Base-by-base conservation (phyloP, 1,140 invertebrate genomes). In the fruit fly (Drosophila melanogaster) region DNA sequence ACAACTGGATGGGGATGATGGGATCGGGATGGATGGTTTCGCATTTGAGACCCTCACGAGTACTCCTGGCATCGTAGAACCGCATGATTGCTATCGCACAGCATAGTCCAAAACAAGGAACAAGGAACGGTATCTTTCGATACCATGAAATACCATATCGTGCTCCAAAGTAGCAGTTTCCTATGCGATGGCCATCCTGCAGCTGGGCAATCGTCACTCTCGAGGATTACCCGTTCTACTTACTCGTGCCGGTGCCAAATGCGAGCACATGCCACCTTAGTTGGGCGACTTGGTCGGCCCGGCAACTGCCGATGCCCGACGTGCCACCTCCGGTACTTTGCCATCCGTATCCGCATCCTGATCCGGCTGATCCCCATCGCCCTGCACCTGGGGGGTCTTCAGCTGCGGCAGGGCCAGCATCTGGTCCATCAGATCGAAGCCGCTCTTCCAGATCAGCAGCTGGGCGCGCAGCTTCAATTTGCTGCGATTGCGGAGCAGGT, bases 401-500 rank as follows among this genome's bases (percentile, higher is more conserved):
- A 90, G 43, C 51, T 81, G 79, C 4, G 85, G 84, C 49, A 89
- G 22, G 11, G 61, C 66, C 41, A 79, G 64, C 40, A 92, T 66
- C 54, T 92, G 86, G 17, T 92, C 81, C 26, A 92, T 89, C 12
- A 95, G 93, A 71, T 94, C 92, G 26, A 87, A 79, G 5, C 93
- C 94, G 49, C 91, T 91, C 50, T 84, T 90, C 94, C 94, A 95
- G 2, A 92, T 81, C 37, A 93, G 60, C 35, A 94, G 54, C 26
- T 92, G 79, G 30, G 94, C 93, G 4, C 85, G 84, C 38, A 91
- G 56, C 51, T 84, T 87, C 51, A 92, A 76, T 37, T 92, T 92
- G 38, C 77, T 70, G 37, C 79, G 77, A 41, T 91, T 90, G 15
- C 81, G 81, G 12, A 89, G 44, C 50, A 89, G 49, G 41, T 89